A percentile compares a stretch with the other conserved stretches of the same genome.
Conservation (phyloP, 2,888 invertebrate genomes). For the Fragum fragum region DNA sequence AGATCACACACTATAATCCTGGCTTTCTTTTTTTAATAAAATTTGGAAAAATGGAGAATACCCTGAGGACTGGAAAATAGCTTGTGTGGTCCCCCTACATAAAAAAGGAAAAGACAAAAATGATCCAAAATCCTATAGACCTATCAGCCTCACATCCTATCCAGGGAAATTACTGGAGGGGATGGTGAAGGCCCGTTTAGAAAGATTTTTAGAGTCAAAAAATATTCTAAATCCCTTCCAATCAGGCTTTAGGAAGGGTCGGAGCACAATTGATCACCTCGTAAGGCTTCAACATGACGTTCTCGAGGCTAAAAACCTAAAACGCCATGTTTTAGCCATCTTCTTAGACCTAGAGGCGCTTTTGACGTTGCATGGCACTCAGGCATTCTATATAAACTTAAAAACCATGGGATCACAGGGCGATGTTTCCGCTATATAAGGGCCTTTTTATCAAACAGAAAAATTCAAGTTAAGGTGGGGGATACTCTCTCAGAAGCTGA, state of each 20-base stretch:
- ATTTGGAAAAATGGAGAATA: constrained; percentile 11
- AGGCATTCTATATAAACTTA: constrained; percentile 34
- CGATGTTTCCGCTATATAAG: constrained; percentile 33
- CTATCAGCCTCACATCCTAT: constrained; percentile 39
- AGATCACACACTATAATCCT: neutral
- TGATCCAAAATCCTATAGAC: constrained; percentile 37
- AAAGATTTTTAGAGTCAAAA: constrained; percentile 16
- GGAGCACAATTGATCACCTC: constrained; percentile 22
- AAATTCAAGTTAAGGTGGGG: constrained; percentile 28
- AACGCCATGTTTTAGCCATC: constrained; percentile 11
- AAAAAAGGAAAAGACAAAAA: constrained; percentile 19
- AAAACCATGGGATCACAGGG: constrained; percentile 35
- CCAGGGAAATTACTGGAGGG: constrained; percentile 32
- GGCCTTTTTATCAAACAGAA: constrained; percentile 27
- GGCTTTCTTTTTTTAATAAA: constrained; percentile 9
- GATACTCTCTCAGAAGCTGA: constrained; percentile 23
- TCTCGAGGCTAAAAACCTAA: neutral
- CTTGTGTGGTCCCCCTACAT: constrained; percentile 33
- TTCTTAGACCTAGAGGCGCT: constrained; percentile 26
- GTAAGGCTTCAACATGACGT: constrained; percentile 27
- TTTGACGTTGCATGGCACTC: constrained; percentile 31
- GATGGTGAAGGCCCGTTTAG: constrained; percentile 24
- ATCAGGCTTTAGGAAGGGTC: constrained; percentile 28
- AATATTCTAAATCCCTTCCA: constrained; percentile 22
- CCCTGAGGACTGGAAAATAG: constrained; percentile 27